phyloP scores from a whole-genome alignment of 2,888 invertebrate genomes.

The Helicoverpa assulta region DNA sequence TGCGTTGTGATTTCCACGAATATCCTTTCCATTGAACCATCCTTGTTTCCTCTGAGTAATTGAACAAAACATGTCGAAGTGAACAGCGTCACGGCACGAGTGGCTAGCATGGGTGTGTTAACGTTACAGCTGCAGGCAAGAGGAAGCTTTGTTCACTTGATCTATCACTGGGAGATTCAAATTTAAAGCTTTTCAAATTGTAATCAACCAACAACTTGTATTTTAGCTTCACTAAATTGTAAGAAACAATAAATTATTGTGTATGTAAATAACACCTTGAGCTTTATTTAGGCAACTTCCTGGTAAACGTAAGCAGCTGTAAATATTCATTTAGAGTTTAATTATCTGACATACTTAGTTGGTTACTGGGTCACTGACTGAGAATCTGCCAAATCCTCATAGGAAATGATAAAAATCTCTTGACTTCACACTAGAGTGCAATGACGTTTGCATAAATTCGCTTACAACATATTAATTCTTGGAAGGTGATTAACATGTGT shows the following conservation, averaged over 20 bases:
- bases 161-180: slow-evolving; percentile 85
- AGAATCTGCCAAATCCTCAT: slow-evolving; percentile 63
- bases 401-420: slow-evolving; percentile 56
- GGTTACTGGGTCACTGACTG: slow-evolving; percentile 64
- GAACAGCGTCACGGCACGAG: slow-evolving; percentile 75
- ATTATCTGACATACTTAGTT: slow-evolving; percentile 65
- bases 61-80: slow-evolving; percentile 66
- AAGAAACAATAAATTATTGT: slow-evolving; percentile 91
- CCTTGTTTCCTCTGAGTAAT: slow-evolving; percentile 76
- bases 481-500: slow-evolving; percentile 15
- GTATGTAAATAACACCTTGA: slow-evolving; percentile 89
- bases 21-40: slow-evolving; percentile 81
- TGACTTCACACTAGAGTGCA: slow-evolving; percentile 34
- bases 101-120: slow-evolving; percentile 84
- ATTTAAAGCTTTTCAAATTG: slow-evolving; percentile 88
- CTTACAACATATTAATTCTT: slow-evolving; percentile 24
- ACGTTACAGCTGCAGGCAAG: slow-evolving; percentile 79
- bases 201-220: slow-evolving; percentile 89
- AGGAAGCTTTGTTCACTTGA: slow-evolving; percentile 85
- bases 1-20: slow-evolving; percentile 89
- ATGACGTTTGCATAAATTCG: slow-evolving; percentile 14
- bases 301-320: slow-evolving; percentile 72
- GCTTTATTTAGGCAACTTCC: slow-evolving; percentile 88
- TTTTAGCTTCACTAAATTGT: slow-evolving; percentile 90
- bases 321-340: slow-evolving; percentile 62